Conservation (phyloP, 1,140 invertebrate species). For the Drosophila punjabiensis region DNA sequence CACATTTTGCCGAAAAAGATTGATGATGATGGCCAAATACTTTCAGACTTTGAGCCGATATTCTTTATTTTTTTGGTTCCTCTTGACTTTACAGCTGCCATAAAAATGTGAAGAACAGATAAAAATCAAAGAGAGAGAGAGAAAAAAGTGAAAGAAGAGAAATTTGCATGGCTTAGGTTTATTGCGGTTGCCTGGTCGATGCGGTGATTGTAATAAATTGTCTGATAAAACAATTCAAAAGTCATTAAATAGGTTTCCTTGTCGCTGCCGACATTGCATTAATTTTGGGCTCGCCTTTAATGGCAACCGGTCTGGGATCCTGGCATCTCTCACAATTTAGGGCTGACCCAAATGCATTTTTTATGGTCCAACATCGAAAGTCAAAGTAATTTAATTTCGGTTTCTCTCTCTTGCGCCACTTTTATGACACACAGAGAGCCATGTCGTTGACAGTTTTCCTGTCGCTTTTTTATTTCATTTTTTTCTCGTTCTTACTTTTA, state of each 20-base stretch:
- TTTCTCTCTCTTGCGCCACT: slow-evolving; percentile 27
- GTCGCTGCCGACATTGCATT: slow-evolving; percentile 34
- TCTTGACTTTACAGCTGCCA: slow-evolving; percentile 29
- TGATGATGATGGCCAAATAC: slow-evolving; percentile 54
- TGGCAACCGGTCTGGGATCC: slow-evolving; percentile 7
- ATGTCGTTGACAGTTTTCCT: slow-evolving; percentile 55
- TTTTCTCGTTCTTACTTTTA: slow-evolving; percentile 31
- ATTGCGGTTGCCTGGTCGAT: slow-evolving; percentile 43
- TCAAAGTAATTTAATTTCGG: slow-evolving; percentile 67
- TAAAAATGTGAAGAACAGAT: slow-evolving; percentile 53
- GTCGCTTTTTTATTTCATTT: slow-evolving; percentile 35
- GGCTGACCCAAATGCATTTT: slow-evolving; percentile 55
- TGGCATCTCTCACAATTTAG: slow-evolving; percentile 27
- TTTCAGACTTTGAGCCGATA: slow-evolving; percentile 53
- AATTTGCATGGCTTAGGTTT: slow-evolving; percentile 58
- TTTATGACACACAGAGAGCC: slow-evolving; percentile 38
- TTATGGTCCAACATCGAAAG: slow-evolving; percentile 49
- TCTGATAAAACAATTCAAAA: slow-evolving; percentile 65
- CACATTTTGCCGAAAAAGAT: slow-evolving; percentile 32
- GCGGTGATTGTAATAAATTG: slow-evolving; percentile 59
- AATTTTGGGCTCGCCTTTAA: slow-evolving; percentile 41
- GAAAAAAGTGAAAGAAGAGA: not conserved
- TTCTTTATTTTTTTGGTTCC: slow-evolving; percentile 4
- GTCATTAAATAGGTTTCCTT: slow-evolving; percentile 50
- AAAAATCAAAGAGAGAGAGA: slow-evolving; percentile 15